Base-by-base conservation (phyloP, 2,797 vertebrate genomes). In the Macrochelys suwanniensis region DNA sequence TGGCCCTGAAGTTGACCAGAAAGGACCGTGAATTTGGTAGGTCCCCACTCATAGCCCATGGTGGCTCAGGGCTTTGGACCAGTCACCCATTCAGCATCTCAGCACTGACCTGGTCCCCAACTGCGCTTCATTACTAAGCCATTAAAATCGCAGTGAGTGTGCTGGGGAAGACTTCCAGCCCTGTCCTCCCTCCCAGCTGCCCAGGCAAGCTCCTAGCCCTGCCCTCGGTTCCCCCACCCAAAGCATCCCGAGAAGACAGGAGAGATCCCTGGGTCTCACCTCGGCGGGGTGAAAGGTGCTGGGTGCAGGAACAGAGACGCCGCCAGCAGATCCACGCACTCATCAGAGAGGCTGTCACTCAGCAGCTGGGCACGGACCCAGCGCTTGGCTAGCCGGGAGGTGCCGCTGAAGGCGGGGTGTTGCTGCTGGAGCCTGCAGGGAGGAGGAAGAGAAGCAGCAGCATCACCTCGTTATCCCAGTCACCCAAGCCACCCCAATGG, bases 321-420 rank as follows among this genome's bases (percentile, higher is more conserved):
- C 93, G 99, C 99, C 47, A 99, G 97, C 37, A 99, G 98, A 94
- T 99, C 99, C 85, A 99, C 97, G 7, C 99, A 98, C 87, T 99
- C 99, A 16, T 99, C 99, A 0, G 98, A 98, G 61, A 99, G 92
- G 83, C 97, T 97, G 33, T 98, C 98, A 0, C 98, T 98, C 93
- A 99, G 98, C 74, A 99, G 98, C 96, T 99, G 99, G 81, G 99
- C 98, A 0, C 98, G 98, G 45, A 99, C 96, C 99, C 99, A 99
- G n/a, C 99, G 99, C 93, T 99, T 99, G 91, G 98, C 98, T 90
- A 99, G 97, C 42, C 99, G 99, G 85, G 99, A 99, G 77, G 98
- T 98, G 1, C 98, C 98, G 0, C 99, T 98, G 0, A 99, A 99
- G 94, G 98, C 99, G 0, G 98, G 97, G 91, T 99, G 98, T 97